Evolutionary conservation across 2,113 vertebrate genomes (phyloP), one percentile per base, ranked within the genome.

Genomic region (Podiceps cristatus): DNA sequence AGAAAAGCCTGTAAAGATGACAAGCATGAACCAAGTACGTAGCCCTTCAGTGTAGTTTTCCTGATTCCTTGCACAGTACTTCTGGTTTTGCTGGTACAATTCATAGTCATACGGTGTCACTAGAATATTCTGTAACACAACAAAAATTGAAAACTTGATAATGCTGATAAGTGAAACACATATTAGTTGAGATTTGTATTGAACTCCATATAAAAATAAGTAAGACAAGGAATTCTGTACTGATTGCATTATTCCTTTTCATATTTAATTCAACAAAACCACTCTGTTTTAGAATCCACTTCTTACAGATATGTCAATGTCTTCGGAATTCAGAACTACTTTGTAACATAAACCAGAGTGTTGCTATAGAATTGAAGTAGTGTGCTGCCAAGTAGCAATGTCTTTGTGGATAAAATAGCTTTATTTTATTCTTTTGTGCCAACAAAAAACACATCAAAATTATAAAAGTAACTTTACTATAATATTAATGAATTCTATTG

Each of bases 201-300:
- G 96, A 96, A 91, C 55, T 91, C 50, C 59, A 50, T 86, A 91
- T 45, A 86, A 92, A 95, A 95, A 96, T 93, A 92, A 90, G 52
- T 85, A 92, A 94, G 75, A 88, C 59, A 80, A 88, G 24, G 37
- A 95, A 90, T 89, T 95, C 88, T 96, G 88, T 93, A 91, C 44
- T 85, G 87, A 94, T 87, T 90, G 62, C 80, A 76, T 87, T 96
- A 94, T 95, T 96, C 95, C 44, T 96, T 96, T 97, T 97, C 96
- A 96, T 96, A 96, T 97, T 97, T 97, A 95, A 96, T 97, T 96
- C 91, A 97, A 97, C 89, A 97, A 94, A 96, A 59, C 86, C 69
- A 20, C 69, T 84, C 76, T 85, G 80, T n/a, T 95, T 78, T 91
- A 85, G 66, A 95, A 91, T 82, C 75, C 25, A 92, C 87, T 95